Conservation (phyloP, 2,888 invertebrate species). For the Agrypnus murinus region DNA sequence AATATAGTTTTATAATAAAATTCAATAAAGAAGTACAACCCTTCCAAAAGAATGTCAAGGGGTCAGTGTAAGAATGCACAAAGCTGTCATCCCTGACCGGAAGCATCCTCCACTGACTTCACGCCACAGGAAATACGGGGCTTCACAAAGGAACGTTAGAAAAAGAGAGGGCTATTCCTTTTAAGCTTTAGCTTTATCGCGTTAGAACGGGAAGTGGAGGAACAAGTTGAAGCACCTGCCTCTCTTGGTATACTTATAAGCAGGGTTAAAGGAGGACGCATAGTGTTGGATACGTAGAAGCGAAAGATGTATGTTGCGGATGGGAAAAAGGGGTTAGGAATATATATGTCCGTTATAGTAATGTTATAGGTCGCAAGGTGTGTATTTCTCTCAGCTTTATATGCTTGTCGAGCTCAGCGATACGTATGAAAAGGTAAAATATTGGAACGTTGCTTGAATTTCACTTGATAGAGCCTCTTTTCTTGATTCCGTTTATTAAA, state of each 20-base stretch:
- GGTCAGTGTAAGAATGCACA: constrained; percentile 57
- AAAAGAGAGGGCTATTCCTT: constrained; percentile 20
- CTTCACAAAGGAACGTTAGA: constrained; percentile 35
- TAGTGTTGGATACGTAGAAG: constrained; percentile 6
- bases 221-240: constrained; percentile 43
- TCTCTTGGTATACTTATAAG: background rate
- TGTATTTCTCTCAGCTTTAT: constrained; percentile 51
- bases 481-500: no score
- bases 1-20: constrained; percentile 5
- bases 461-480: no score
- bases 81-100: constrained; percentile 58
- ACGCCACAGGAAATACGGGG: constrained; percentile 37
- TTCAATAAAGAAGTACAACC: constrained; percentile 54
- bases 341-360: constrained; percentile 47
- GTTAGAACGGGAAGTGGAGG: constrained; percentile 13
- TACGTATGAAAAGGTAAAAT: constrained; percentile 49
- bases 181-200: background rate
- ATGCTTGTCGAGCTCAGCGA: constrained; percentile 46
- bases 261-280: constrained; percentile 28
- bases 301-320: constrained; percentile 35
- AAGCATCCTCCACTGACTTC: constrained; percentile 52
- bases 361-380: constrained; percentile 52
- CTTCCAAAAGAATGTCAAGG: constrained; percentile 58
- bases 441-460: constrained; percentile 35
- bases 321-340: constrained; percentile 46